Percentiles rank a stretch among this genome's conserved stretches.
phyloP scores from a whole-genome alignment of 2,797 vertebrate genomes.

The Heterohyrax brucei region DNA sequence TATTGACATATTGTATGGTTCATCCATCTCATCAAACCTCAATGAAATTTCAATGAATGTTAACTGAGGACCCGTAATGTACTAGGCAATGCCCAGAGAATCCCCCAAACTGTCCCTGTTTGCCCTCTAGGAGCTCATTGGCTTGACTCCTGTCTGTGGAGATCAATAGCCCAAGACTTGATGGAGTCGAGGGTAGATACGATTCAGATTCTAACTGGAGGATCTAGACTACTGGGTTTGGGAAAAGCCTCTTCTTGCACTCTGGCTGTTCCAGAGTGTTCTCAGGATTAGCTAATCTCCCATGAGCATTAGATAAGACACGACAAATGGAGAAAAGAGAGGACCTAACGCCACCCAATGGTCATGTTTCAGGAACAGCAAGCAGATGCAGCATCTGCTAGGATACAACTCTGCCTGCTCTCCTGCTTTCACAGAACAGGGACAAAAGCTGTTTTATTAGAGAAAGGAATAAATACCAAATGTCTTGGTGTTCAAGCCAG shows the following conservation, averaged over 20 bases:
- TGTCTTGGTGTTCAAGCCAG: slow-evolving; percentile 11
- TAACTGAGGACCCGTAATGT: slow-evolving; percentile 80
- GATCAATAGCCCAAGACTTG: slow-evolving; percentile 16
- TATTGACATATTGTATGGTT: slow-evolving; percentile 88
- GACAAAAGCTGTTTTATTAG: neutral
- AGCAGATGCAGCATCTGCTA: rapidly evolving
- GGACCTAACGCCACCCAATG: neutral
- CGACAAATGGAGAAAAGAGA: neutral
- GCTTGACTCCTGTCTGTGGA: slow-evolving; percentile 48
- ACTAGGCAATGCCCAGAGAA: slow-evolving; percentile 72
- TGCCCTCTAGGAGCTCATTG: slow-evolving; percentile 49
- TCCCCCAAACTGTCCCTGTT: neutral
- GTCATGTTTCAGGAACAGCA: neutral
- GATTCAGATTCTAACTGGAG: neutral
- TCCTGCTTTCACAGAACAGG: neutral
- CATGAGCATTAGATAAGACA: neutral
- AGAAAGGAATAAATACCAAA: neutral
- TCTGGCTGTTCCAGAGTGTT: slow-evolving; percentile 18
- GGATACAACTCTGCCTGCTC: neutral
- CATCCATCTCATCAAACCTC: slow-evolving; percentile 88
- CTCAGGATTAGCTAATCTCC: neutral
- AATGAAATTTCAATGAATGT: slow-evolving; percentile 87
- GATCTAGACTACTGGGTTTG: slow-evolving; percentile 17
- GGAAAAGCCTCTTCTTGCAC: neutral
- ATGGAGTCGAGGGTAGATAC: neutral